Percentiles rank a stretch among this genome's conserved stretches.
Evolutionary conservation across 2,888 invertebrate species (phyloP).

Genomic region (Patella pellucida): DNA sequence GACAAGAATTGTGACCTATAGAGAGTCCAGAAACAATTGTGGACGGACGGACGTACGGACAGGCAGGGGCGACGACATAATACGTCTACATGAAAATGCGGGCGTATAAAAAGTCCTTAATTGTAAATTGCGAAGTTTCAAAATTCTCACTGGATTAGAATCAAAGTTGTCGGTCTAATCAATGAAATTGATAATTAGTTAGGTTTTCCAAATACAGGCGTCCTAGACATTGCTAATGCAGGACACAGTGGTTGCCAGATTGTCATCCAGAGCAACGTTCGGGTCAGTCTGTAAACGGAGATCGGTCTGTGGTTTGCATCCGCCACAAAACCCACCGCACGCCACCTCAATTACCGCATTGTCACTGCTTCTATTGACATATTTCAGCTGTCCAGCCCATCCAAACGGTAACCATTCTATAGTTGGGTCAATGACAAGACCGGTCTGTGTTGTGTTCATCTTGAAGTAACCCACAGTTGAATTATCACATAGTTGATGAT

Average conservation of each 20-base stretch:
- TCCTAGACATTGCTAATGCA: not conserved
- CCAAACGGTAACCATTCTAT: slow-evolving; percentile 1
- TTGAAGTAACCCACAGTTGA: not conserved
- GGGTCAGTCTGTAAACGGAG: not conserved
- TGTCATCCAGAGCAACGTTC: not conserved
- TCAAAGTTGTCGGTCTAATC: no score
- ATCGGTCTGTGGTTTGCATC: not conserved
- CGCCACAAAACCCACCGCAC: not conserved
- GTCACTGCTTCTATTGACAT: not conserved
- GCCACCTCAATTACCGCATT: not conserved
- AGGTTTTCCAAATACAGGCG: no score
- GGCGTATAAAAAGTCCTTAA: no score
- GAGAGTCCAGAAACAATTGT: no score
- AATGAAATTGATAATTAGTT: no score
- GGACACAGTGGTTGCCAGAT: not conserved
- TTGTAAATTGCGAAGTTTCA: no score
- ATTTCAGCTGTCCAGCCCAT: not conserved
- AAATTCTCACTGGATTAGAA: no score
- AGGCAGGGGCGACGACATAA: no score
- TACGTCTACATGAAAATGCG: no score
- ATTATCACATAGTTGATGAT: not conserved
- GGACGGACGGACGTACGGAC: no score
- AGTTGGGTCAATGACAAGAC: not conserved
- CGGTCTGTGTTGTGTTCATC: not conserved
- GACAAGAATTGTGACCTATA: no score